A percentile compares a stretch with the other conserved stretches of the same genome.
phyloP scores from a whole-genome alignment of 2,113 vertebrate genomes.

The Macroglossus sobrinus region DNA sequence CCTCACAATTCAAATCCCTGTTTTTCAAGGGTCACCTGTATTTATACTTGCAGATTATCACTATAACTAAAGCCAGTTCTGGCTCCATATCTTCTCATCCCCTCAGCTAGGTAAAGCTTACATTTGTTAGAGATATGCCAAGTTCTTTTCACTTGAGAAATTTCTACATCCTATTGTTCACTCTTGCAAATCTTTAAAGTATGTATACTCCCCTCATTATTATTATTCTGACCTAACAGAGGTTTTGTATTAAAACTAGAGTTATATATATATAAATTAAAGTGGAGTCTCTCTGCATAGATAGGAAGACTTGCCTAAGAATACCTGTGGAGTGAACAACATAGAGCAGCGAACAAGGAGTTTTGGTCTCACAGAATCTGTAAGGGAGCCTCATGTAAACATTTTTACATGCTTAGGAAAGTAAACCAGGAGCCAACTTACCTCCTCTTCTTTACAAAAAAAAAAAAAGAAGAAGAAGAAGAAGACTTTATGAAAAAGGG shows the following conservation, averaged over 20 bases:
- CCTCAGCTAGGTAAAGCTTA: neutral
- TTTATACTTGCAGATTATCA: neutral
- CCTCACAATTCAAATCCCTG: neutral
- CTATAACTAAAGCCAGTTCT: neutral
- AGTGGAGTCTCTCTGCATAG: neutral
- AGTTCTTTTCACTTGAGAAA: neutral
- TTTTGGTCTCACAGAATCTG: neutral
- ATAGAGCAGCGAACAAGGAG: neutral
- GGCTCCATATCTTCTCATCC: neutral
- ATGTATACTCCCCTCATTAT: neutral
- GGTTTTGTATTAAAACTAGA: neutral
- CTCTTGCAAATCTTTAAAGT: neutral
- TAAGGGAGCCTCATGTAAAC: neutral
- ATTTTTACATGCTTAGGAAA: neutral
- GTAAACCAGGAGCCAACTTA: constrained; percentile 22
- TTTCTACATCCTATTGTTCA: neutral
- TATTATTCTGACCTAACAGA: neutral
- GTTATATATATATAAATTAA: neutral
- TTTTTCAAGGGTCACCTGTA: neutral
- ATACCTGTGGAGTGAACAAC: neutral
- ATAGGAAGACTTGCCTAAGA: neutral
- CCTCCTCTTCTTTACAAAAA: neutral
- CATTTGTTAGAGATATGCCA: neutral
- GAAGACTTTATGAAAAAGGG: constrained; percentile 5
- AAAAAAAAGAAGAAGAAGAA: neutral